Base-by-base conservation (phyloP, 2,797 vertebrate species). In the Epinephelus coioides region DNA sequence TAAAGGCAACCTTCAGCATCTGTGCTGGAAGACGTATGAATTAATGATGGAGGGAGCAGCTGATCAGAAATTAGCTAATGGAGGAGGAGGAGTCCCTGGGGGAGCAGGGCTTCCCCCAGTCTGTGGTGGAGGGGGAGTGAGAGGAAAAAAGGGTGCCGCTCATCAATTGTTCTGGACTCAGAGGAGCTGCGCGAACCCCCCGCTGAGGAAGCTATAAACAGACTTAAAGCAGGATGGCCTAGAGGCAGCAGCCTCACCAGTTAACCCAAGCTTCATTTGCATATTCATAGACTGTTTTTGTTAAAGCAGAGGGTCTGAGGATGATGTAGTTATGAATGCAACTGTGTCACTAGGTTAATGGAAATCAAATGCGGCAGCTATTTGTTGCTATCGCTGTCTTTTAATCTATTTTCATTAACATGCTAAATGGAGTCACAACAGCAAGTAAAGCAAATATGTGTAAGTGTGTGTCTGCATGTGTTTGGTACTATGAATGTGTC, bases 61-160 rank as follows among this genome's bases (percentile, higher is more conserved):
- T 94, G 94, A 94, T 93, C 89, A 91, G 88, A 89, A 95, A 92
- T 94, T 90, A 94, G 91, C 94, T 95, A 96, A 95, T 96, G 94
- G 91, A 91, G 79, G 83, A 87, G 90, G 92, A 84, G 86, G 78
- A 73, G 86, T 85, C 87, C 86, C 91, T 25, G 12, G 56, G 59
- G 82, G 86, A 73, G 44, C 66, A 34, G 84, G 88, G 87, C 86
- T 92, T 92, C 82, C 88, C 91, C 82, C 81, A 15, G 77, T 76
- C 81, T 73, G 76, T 53, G 62, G 50, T 27, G 64, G 25, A 76
- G 73, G 69, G 62, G 57, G 49, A 13, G 46, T 21, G 65, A 34
- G 30, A 53, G 19, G 53, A 25, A 60, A 47, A 38, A 53, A 82
- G 82, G 76, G 79, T 75, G 75, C 40, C 57, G 77, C 69, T 86